A percentile compares a stretch with the other conserved stretches of the same genome.
phyloP scores from a whole-genome alignment of 2,888 invertebrate genomes.

The Leptinotarsa peninsularis region DNA sequence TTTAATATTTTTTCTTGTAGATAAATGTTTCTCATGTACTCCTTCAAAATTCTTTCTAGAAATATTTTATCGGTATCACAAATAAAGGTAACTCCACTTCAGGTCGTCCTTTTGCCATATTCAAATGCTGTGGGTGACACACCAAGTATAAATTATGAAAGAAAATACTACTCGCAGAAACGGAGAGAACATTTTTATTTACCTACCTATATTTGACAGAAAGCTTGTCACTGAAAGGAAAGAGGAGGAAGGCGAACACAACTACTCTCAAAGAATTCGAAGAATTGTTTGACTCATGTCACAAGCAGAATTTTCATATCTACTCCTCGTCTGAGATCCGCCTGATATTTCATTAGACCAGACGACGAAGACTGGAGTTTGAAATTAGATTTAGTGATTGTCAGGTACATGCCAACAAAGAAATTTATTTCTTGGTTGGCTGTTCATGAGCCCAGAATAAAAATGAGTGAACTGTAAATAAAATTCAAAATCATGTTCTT shows the following conservation, averaged over 20 bases:
- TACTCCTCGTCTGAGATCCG: background rate
- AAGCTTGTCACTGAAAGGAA: conserved; percentile 23
- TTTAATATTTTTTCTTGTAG: too few relatives aligned
- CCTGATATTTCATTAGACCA: conserved; percentile 8
- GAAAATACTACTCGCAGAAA: conserved; percentile 4
- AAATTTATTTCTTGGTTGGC: background rate
- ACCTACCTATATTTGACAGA: conserved; percentile 23
- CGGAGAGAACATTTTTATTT: conserved; percentile 22
- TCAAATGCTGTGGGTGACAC: conserved; percentile 7
- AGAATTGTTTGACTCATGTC: conserved; percentile 24
- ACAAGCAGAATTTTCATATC: conserved; percentile 24
- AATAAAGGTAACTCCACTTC: background rate
- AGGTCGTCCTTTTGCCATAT: background rate
- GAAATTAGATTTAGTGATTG: background rate
- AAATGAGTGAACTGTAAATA: too few relatives aligned
- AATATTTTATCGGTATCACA: background rate
- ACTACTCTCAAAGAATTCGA: conserved; percentile 1
- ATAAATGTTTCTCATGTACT: too few relatives aligned
- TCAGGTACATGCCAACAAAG: background rate
- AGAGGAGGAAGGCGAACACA: background rate
- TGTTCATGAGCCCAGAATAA: background rate
- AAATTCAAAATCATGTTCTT: too few relatives aligned
- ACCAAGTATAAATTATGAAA: conserved; percentile 20
- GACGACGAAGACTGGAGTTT: background rate
- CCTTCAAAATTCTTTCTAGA: background rate